A percentile compares a stretch with the other conserved stretches of the same genome.
These are phyloP conservation scores for Drosophila lacertosa DNA, from an alignment of 1,140 invertebrate genomes.

Conservation along the genomic window DNA sequence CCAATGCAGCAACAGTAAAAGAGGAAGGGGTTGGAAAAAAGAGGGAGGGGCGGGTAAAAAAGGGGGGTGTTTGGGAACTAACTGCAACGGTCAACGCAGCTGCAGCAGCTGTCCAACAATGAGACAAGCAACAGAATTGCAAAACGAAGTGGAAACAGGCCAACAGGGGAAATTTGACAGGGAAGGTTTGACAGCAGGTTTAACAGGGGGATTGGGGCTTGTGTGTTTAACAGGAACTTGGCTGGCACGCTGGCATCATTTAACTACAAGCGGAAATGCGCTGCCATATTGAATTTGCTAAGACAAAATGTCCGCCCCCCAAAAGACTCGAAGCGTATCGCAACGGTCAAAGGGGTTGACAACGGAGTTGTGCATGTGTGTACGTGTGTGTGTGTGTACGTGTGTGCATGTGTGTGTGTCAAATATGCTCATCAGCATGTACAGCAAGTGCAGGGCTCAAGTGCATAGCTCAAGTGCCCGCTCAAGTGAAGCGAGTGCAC, in stretches of 20 bases:
- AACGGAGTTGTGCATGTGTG: no score
- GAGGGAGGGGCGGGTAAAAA: no score
- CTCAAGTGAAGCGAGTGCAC: background rate
- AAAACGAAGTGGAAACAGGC: no score
- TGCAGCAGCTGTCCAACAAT: slow-evolving; percentile 15
- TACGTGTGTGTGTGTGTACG: background rate
- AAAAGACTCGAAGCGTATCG: slow-evolving; percentile 3
- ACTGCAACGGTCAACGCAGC: background rate
- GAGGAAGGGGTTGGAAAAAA: background rate
- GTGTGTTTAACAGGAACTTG: slow-evolving; percentile 11
- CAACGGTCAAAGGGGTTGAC: slow-evolving; percentile 2
- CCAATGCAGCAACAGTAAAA: slow-evolving; percentile 11
- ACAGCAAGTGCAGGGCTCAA: slow-evolving; percentile 14
- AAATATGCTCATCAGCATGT: background rate
- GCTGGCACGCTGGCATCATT: slow-evolving; percentile 52
- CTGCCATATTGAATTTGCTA: slow-evolving; percentile 70
- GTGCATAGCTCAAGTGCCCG: slow-evolving; percentile 6
- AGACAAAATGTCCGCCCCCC: slow-evolving; percentile 40
- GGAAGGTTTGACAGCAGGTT: background rate
- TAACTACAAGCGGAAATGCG: slow-evolving; percentile 62
- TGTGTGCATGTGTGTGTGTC: background rate
- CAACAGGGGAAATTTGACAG: no score
- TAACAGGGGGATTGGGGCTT: no score
- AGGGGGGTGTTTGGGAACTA: no score
- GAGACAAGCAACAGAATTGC: background rate